A percentile compares a stretch with the other conserved stretches of the same genome.
Evolutionary conservation across 1,140 invertebrate species (phyloP).

Genomic region (Chironomus tepperi): DNA sequence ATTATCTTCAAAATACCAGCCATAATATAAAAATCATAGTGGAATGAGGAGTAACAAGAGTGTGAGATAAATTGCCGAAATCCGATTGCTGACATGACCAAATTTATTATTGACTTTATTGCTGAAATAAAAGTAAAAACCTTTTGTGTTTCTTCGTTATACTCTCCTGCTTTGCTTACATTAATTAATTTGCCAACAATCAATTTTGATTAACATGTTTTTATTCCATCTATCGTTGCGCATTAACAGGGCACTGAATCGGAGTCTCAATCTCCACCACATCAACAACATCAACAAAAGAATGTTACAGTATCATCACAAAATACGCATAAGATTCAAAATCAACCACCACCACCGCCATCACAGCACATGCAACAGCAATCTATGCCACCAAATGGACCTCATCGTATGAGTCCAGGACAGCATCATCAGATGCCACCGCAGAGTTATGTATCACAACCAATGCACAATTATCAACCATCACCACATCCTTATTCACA

Average conservation of each 20-base stretch:
- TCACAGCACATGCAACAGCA: background rate
- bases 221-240: background rate
- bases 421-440: constrained; percentile 16
- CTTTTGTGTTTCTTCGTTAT: too few species aligned
- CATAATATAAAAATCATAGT: too few species aligned
- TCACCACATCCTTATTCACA: background rate
- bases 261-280: constrained; percentile 16
- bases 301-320: background rate
- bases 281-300: background rate
- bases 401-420: constrained; percentile 8
- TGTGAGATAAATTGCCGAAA: constrained; percentile 12
- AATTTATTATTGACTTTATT: constrained; percentile 3
- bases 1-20: too few species aligned
- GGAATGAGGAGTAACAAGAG: background rate
- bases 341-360: background rate
- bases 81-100: constrained; percentile 5
- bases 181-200: background rate
- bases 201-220: background rate
- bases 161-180: too few species aligned
- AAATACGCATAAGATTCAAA: constrained; percentile 20
- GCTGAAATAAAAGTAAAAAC: background rate
- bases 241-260: background rate
- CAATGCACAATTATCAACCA: constrained; percentile 1
- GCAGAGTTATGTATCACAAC: background rate
- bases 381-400: background rate